Evolutionary conservation across 1,140 invertebrate species (phyloP), one percentile per base, ranked within the genome.

Genomic region (Brachionus plicatilis): DNA sequence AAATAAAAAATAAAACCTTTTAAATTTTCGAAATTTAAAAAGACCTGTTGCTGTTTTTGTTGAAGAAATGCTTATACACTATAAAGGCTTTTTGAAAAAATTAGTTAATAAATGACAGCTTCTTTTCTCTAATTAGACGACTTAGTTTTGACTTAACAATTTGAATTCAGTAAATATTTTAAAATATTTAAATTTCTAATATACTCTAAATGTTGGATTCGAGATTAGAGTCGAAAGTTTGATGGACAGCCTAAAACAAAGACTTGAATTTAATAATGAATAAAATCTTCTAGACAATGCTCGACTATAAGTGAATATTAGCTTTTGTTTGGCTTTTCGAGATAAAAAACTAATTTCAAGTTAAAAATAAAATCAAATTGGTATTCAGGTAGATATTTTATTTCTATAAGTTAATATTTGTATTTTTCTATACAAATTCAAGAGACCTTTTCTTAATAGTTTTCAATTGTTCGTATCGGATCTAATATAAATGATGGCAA

Each of bases 351-450:
- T 72, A 17, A 72, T 72, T 72, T 43, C n/a, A 43, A 43, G 33
- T 43, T 68, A 68, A 68, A 72, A 72, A 43, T 43, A 1, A 41
- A 72, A 43, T 20, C 33, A 72, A 72, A 72, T 7, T 47, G 68
- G 68, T 72, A 72, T 72, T 72, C 68, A 72, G 68, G 68, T 72
- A 72, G 68, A 72, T 72, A 72, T 72, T 72, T 72, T 72, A 43
- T 41, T 72, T 20, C 41, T 41, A 17, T 72, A 43, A 72, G 68
- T 72, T 72, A 72, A 72, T 72, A 72, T 72, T 72, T 72, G 68
- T 72, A 72, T 72, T 41, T 43, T 41, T 72, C 68, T 72, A 43
- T 72, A 72, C 68, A 72, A 72, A 43, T 72, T 72, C 29, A 43
- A 72, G 68, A 72, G 68, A 72, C 68, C 68, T 72, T 72, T 72